phyloP scores from a whole-genome alignment of 2,797 vertebrate species.

The Malurus splendens region DNA sequence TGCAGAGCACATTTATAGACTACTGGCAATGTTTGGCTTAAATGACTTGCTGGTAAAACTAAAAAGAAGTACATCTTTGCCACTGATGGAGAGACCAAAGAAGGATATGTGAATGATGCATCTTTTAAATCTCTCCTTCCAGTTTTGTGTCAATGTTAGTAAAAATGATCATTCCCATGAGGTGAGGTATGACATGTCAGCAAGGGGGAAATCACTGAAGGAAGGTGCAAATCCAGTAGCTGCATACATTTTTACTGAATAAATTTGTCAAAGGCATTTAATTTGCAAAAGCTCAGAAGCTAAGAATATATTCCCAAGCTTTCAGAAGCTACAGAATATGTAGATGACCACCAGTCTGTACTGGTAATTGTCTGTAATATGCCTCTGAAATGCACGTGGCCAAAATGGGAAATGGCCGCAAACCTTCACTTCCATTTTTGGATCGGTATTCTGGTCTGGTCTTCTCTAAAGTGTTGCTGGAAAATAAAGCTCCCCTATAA shows the following conservation, averaged over 20 bases:
- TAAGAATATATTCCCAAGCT: background rate
- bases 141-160: background rate
- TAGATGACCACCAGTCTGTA: background rate
- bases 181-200: background rate
- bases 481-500: conserved; percentile 18
- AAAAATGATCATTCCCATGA: background rate
- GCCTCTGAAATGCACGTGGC: background rate
- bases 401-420: background rate
- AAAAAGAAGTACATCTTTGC: background rate
- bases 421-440: conserved; percentile 41
- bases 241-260: background rate
- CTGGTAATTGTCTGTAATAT: background rate
- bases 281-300: background rate
- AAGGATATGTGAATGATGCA: background rate
- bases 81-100: background rate
- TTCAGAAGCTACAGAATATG: background rate
- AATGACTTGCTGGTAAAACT: background rate
- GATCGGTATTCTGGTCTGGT: background rate
- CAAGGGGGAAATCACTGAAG: background rate
- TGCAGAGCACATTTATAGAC: background rate
- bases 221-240: background rate
- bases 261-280: background rate
- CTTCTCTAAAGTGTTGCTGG: background rate
- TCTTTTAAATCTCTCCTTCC: background rate
- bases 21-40: background rate